Evolutionary conservation across 2,888 invertebrate genomes (phyloP), one percentile per base, ranked within the genome.

Genomic region (Sminthurides aquaticus): DNA sequence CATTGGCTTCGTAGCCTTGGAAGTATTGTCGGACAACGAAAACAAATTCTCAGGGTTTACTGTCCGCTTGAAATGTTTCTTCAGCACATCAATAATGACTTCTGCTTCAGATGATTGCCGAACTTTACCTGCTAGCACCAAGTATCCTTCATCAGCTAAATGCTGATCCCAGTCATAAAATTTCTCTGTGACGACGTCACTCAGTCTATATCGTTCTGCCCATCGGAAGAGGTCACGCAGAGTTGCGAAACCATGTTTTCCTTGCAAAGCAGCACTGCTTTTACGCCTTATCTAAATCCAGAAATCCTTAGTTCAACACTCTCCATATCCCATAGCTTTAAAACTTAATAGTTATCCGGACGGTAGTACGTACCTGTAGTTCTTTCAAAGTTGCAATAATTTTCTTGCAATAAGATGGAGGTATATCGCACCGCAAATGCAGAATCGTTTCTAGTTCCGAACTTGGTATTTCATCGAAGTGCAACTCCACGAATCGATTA

Each of bases 91-190:
- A 67, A 86, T 83, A 57, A 99, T 94, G 34, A 91, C 87, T 20
- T 82, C 80, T 58, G 86, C 84, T 79, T 99, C 99, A 67, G 91
- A 89, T 0, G 80, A 77, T 75, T 87, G 88, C 20, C 99, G 84
- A 0, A 97, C 94, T 79, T 93, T 87, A 0, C 97, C 94, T 1
- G 95, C 95, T 58, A 99, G 80, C 3, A 99, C 86, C 65, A 99
- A 83, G 77, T 91, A 99, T 0, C 98, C 96, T 81, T 96, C 95
- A 77, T 98, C 96, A 0, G 95, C 92, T 57, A 99, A 84, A 79
- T 95, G 94, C 77, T 97, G 95, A 78, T 93, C 91, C 96, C 96
- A 98, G 79, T 97, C 95, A 76, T 94, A 94, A 73, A 89, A 87
- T 48, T 78, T 79, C 0, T 81, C 79, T 5, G 81, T 79, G 5